Conservation (phyloP, 1,140 invertebrate species). For the Brevipalpus yothersi region DNA sequence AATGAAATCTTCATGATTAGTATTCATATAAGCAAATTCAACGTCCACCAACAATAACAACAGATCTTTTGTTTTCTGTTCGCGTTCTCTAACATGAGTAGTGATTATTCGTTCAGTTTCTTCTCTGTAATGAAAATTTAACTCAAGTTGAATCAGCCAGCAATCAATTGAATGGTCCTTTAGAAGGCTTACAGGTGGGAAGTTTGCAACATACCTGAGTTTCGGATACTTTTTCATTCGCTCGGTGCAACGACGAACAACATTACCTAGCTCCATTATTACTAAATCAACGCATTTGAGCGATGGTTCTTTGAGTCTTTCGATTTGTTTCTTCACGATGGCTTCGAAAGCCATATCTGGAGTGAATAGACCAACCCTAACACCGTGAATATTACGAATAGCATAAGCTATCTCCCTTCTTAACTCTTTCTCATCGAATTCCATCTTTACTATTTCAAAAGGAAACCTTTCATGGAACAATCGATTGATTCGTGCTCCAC, state of each 20-base stretch:
- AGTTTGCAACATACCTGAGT: conserved; percentile 12
- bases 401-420: conserved; percentile 92
- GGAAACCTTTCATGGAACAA: conserved; percentile 97
- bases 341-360: conserved; percentile 99
- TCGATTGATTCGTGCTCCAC: conserved; percentile 96
- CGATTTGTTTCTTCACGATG: conserved; percentile 97
- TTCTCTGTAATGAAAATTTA: conserved; percentile 46
- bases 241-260: conserved; percentile 77
- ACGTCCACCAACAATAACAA: conserved; percentile 78
- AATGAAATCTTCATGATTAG: conserved; percentile 99
- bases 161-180: neutral
- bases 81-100: conserved; percentile 66
- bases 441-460: conserved; percentile 96
- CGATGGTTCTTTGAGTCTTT: conserved; percentile 81
- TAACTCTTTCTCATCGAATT: conserved; percentile 96
- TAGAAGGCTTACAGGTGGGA: neutral
- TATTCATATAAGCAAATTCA: conserved; percentile 98
- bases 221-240: conserved; percentile 85
- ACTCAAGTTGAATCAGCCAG: no score
- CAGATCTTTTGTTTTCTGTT: conserved; percentile 89
- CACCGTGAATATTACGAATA: conserved; percentile 95
- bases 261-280: conserved; percentile 76
- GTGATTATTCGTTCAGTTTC: conserved; percentile 95
- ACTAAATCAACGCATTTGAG: conserved; percentile 96
- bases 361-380: conserved; percentile 85